Evolutionary conservation across 2,113 vertebrate genomes (phyloP).

Genomic region (Atractosteus spatula): DNA sequence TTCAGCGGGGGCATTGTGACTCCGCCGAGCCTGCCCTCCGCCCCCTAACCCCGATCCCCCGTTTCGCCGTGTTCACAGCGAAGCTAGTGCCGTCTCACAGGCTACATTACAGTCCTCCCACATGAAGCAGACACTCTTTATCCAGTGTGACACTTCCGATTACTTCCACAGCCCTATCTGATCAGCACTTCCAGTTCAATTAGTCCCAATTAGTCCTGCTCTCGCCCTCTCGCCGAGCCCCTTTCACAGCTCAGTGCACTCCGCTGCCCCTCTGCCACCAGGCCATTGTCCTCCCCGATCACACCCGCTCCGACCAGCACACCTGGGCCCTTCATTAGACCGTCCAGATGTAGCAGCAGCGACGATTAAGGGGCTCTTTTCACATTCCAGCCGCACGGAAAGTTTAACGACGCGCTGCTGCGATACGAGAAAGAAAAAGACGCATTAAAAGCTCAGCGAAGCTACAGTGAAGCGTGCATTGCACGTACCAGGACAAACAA

Average conservation of each 20-base stretch:
- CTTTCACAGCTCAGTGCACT: conserved; percentile 22
- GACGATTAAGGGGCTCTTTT: conserved; percentile 40
- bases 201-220: conserved; percentile 72
- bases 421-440: conserved; percentile 24
- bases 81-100: conserved; percentile 62
- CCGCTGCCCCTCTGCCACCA: conserved; percentile 19
- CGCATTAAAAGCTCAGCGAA: not conserved
- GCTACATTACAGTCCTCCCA: conserved; percentile 70
- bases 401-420: conserved; percentile 65
- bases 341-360: conserved; percentile 31
- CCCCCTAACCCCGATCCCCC: conserved; percentile 8
- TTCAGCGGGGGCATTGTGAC: no score
- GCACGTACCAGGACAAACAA: no score
- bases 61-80: conserved; percentile 50
- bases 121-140: conserved; percentile 72
- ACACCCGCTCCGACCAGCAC: conserved; percentile 41
- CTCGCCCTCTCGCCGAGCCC: conserved; percentile 17
- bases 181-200: conserved; percentile 75
- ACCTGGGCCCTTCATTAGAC: conserved; percentile 69
- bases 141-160: conserved; percentile 74
- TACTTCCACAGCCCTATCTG: conserved; percentile 72
- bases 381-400: conserved; percentile 71
- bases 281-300: conserved; percentile 26
- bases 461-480: not conserved
- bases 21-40: not conserved